phyloP scores from a whole-genome alignment of 2,888 invertebrate species.

The Lasioglossum malachurum region DNA sequence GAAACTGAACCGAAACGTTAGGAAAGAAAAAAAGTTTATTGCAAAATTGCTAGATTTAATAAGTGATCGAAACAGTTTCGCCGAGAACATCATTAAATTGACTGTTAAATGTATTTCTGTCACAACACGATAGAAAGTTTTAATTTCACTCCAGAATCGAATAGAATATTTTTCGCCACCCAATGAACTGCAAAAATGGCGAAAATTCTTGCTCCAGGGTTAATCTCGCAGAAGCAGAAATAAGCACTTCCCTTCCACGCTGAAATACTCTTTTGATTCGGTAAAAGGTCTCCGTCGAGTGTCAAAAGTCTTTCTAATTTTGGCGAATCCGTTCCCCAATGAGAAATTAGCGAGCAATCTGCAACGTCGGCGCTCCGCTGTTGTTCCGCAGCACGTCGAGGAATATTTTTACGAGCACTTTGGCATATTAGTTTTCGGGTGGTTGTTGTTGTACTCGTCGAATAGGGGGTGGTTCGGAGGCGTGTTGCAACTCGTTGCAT shows the following conservation, averaged over 20 bases:
- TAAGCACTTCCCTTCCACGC: neutral
- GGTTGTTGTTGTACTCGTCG: conserved; percentile 14
- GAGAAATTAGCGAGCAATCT: conserved; percentile 28
- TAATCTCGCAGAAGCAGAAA: neutral
- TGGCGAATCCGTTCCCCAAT: neutral
- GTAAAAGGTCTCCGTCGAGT: neutral
- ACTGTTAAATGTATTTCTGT: too few relatives aligned
- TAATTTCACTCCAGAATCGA: too few relatives aligned
- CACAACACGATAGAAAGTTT: too few relatives aligned
- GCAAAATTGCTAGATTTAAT: too few relatives aligned
- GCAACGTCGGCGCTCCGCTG: neutral
- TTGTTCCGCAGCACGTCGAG: neutral
- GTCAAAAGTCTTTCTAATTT: neutral
- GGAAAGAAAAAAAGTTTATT: too few relatives aligned
- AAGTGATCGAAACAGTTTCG: too few relatives aligned
- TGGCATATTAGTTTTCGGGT: conserved; percentile 19
- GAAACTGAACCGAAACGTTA: too few relatives aligned
- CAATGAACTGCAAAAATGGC: too few relatives aligned
- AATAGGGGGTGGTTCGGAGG: neutral
- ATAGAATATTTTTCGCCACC: too few relatives aligned
- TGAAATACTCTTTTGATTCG: neutral
- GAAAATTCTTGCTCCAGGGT: neutral
- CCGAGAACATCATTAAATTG: too few relatives aligned
- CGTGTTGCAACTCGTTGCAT: neutral
- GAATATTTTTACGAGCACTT: conserved; percentile 48